phyloP scores from a whole-genome alignment of 2,797 vertebrate species.

The Leptoclinus maculatus region DNA sequence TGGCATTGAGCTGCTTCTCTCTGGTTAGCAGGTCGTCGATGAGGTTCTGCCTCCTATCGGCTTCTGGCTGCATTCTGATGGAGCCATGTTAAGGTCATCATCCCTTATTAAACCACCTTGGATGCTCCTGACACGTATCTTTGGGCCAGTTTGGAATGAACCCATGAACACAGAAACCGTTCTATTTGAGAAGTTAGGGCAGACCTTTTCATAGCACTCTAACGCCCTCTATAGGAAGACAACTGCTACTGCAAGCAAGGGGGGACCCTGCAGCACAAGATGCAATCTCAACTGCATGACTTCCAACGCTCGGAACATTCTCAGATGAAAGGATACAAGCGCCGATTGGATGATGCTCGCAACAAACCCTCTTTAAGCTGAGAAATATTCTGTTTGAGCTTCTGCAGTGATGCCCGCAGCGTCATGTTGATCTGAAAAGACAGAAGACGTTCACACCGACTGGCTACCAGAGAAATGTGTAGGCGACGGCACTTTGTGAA shows the following conservation, averaged over 20 bases:
- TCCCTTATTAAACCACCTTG: constrained; percentile 6
- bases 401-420: constrained; percentile 90
- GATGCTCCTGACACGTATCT: background rate
- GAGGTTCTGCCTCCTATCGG: constrained; percentile 94
- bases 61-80: constrained; percentile 94
- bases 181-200: background rate
- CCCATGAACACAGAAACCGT: background rate
- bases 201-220: constrained; percentile 58
- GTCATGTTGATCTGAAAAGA: constrained; percentile 89
- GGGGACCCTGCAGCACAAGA: background rate
- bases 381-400: constrained; percentile 90
- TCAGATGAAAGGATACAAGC: constrained; percentile 89
- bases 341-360: constrained; percentile 86
- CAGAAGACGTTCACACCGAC: constrained; percentile 3
- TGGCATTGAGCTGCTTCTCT: constrained; percentile 90
- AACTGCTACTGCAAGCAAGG: constrained; percentile 30
- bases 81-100: constrained; percentile 62
- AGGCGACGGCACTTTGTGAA: background rate
- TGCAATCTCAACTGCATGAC: constrained; percentile 47
- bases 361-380: constrained; percentile 91
- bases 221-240: constrained; percentile 68
- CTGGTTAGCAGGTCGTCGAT: constrained; percentile 93
- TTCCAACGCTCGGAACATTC: background rate
- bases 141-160: background rate
- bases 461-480: background rate